A percentile compares a stretch with the other conserved stretches of the same genome.
These are phyloP conservation scores for Drosophila gunungcola DNA, from an alignment of 1,140 invertebrate species.

Conservation along the genomic window DNA sequence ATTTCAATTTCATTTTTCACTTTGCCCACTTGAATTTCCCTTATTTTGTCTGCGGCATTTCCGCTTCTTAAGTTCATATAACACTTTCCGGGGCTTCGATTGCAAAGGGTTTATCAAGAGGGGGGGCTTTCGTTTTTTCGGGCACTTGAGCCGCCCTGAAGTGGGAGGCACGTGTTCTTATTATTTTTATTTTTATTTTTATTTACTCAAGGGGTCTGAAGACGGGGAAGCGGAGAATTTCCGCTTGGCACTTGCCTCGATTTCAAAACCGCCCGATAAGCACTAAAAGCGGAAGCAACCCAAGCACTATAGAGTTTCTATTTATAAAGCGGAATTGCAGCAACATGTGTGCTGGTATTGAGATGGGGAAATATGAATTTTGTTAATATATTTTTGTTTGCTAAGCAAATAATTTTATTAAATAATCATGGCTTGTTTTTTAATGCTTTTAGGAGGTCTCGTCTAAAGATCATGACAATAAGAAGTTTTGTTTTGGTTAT, in stretches of 20 bases:
- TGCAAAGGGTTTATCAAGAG: slow-evolving; percentile 37
- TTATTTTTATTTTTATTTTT: slow-evolving; percentile 12
- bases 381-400: neutral
- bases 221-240: slow-evolving; percentile 27
- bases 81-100: slow-evolving; percentile 28
- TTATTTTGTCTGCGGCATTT: slow-evolving; percentile 41
- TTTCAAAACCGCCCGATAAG: slow-evolving; percentile 37
- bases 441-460: no score
- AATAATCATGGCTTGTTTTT: no score
- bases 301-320: slow-evolving; percentile 39
- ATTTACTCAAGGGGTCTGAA: slow-evolving; percentile 18
- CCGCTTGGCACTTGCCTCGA: slow-evolving; percentile 37
- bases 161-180: slow-evolving; percentile 48
- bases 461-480: no score
- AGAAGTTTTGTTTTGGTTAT: no score
- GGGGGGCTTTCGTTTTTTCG: slow-evolving; percentile 7
- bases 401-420: neutral
- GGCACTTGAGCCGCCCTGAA: slow-evolving; percentile 26
- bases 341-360: slow-evolving; percentile 33
- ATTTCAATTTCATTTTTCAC: slow-evolving; percentile 35
- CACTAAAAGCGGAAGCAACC: slow-evolving; percentile 51
- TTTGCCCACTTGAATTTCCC: slow-evolving; percentile 38
- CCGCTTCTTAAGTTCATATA: slow-evolving; percentile 52
- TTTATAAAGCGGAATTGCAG: slow-evolving; percentile 28
- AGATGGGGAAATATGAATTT: neutral